Evolutionary conservation across 2,888 invertebrate genomes (phyloP), one percentile per base, ranked within the genome.

Genomic region (Liodrosophila aerea): DNA sequence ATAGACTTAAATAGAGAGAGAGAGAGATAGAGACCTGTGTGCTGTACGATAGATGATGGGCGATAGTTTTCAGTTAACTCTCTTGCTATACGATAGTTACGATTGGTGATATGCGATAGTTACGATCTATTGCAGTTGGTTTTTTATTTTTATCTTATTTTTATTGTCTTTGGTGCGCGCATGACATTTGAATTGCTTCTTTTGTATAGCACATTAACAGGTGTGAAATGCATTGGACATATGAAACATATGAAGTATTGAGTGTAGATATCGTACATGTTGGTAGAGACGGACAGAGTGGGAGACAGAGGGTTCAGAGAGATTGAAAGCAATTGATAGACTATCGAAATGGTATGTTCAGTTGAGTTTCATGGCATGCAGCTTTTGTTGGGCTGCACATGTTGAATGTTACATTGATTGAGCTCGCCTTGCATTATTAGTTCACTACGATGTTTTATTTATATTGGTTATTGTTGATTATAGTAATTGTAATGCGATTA

Each of bases 131-230:
- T n/a, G n/a, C n/a, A n/a, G n/a, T 64, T n/a, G 31, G 36, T n/a
- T 46, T 43, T 15, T 49, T 30, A 13, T 22, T 11, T 15, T 44
- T 9, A 15, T n/a, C 8, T 15, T n/a, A 11, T n/a, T 16, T 47
- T 15, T 22, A n/a, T n/a, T n/a, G n/a, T n/a, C n/a, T n/a, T n/a
- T 29, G 5, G 68, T 61, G 68, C 61, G 54, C 67, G 36, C 34
- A 33, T 66, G 67, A 53, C 5, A 43, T 53, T 72, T 67, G 46
- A 40, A 31, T 12, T 27, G n/a, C 36, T 37, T 16, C 16, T 16
- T 13, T 45, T 44, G 34, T 29, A 41, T 50, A 40, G 43, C 34
- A 45, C 51, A 36, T 18, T 47, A 7, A 60, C 33, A 22, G 29
- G 31, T 41, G 41, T 46, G 41, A 30, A n/a, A 51, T 61, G 50